Base-by-base conservation (phyloP, 2,888 invertebrate species). In the Lasius platythorax region DNA sequence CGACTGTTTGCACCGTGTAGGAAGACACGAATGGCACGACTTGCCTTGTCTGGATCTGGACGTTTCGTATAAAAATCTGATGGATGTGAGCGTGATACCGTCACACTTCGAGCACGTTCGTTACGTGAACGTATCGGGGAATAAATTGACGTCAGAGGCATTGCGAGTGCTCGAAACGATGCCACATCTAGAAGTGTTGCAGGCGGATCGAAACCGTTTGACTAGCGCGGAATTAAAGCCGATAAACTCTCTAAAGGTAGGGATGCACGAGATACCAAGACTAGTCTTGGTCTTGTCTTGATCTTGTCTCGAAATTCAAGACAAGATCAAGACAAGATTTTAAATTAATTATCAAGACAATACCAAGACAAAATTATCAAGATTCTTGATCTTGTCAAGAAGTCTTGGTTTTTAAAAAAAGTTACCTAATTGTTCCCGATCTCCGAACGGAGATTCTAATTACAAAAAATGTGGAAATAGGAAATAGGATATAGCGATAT, bases 21-120 rank as follows among this genome's bases (percentile, higher is more conserved):
- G 96, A n/a, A n/a, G n/a, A n/a, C n/a, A n/a, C n/a, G 95, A 94
- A 1, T 96, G 96, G 87, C 92, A 86, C n/a, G 96, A n/a, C n/a
- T n/a, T n/a, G n/a, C n/a, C 97, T 11, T 97, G 96, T 92, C 92
- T 97, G 66, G 96, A 96, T 94, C 95, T 96, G 30, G 93, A 95
- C 0, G 95, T 96, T 18, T 95, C 95, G 1, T 95, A 95, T 23
- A 95, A 95, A 94, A 93, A 92, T 9, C 91, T 97, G 15, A 96
- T 96, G 0, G 95, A 96, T 75, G 95, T 97, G n/a, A 92, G 93
- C 0, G 95, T 95, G 0, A 94, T 97, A 82, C 92, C 95, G 46
- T 93, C 93, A 23, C 23, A 23, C 73, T 97, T 96, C 91, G n/a
- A n/a, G n/a, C n/a, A 96, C 88, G 93, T 97, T 2, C 95, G 96